These are phyloP conservation scores for Sternotherus odoratus DNA, from an alignment of 2,797 vertebrate species.

Conservation along the genomic window DNA sequence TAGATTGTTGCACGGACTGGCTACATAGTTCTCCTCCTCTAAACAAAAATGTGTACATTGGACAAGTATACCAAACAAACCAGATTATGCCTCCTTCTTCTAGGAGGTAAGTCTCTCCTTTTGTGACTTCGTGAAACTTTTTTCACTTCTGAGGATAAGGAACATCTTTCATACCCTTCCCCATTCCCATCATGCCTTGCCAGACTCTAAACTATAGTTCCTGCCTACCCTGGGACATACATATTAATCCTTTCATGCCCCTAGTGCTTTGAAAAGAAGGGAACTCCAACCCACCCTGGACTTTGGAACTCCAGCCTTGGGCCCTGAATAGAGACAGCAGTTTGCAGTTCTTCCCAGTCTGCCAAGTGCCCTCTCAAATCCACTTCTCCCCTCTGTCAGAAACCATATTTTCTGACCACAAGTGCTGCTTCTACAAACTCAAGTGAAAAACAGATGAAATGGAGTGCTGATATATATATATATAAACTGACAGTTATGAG, in stretches of 20 bases:
- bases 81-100: background rate
- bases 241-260: background rate
- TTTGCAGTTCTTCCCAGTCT: background rate
- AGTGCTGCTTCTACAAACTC: background rate
- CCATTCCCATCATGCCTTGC: background rate
- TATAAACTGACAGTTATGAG: background rate
- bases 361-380: background rate
- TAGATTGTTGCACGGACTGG: background rate
- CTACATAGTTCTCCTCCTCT: background rate
- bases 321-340: background rate
- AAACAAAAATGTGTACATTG: background rate
- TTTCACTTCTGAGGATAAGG: background rate
- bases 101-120: background rate
- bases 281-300: background rate
- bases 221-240: background rate
- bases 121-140: background rate
- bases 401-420: too few species aligned
- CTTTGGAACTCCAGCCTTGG: background rate
- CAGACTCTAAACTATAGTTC: background rate
- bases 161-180: background rate
- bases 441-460: background rate
- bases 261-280: background rate
- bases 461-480: background rate
- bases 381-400: background rate
- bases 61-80: background rate